phyloP scores from a whole-genome alignment of 2,113 vertebrate species.

The Chloropsis hardwickii region DNA sequence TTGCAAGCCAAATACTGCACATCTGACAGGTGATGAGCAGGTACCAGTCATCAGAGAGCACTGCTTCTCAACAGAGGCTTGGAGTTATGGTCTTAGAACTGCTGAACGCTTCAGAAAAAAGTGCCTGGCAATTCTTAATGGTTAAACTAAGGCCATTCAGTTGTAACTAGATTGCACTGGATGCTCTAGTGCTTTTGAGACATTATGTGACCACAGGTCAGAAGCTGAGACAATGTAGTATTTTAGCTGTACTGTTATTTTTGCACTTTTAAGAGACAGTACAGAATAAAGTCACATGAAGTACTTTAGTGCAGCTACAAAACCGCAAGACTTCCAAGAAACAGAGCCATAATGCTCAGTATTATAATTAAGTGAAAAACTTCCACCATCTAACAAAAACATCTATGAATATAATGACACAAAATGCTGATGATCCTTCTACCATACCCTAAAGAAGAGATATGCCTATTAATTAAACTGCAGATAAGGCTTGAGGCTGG shows the following conservation, averaged over 20 bases:
- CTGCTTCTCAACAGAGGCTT: constrained; percentile 64
- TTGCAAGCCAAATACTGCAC: constrained; percentile 25
- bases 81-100: constrained; percentile 52
- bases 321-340: not conserved
- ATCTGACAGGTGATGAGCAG: constrained; percentile 24
- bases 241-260: not conserved
- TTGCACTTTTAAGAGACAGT: not conserved
- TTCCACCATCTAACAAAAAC: not conserved
- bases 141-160: not conserved
- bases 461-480: not conserved
- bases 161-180: not conserved
- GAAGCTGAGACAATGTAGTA: not conserved
- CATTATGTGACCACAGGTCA: not conserved
- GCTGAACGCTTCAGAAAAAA: not conserved
- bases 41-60: not conserved
- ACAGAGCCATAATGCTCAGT: not conserved
- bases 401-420: not conserved
- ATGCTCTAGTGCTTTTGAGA: not conserved
- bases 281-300: not conserved
- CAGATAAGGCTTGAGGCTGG: constrained; percentile 48
- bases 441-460: not conserved
- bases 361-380: not conserved
- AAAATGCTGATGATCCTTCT: not conserved
- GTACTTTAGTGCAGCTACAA: not conserved
- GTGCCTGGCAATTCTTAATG: not conserved